Evolutionary conservation across 1,140 invertebrate species (phyloP), one percentile per base, ranked within the genome.

Genomic region (Cataglyphis hispanica): DNA sequence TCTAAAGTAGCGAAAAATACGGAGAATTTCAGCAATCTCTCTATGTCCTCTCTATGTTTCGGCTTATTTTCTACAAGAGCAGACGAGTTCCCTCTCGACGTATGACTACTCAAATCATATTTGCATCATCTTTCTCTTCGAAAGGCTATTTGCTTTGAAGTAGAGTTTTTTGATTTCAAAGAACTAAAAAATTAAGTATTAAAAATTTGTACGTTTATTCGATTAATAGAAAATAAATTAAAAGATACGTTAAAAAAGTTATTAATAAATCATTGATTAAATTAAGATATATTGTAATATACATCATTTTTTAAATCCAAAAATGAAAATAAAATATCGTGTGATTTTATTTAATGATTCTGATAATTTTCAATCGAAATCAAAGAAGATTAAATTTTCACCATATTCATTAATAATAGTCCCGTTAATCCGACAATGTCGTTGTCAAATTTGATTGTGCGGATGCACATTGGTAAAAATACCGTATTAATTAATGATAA

Each of bases 1-100:
- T 22, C 19, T 11, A 22, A 60, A 83, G 67, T 25, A 13, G 50
- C 13, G 67, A 74, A 74, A 81, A 83, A 83, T 69, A 83, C 8
- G 67, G n/a, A 60, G 67, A 72, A 83, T 83, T 72, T 83, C 78
- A 72, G 53, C 66, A 37, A 72, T 81, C 61, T 78, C 40, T 81
- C 27, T 60, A 43, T 10, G 22, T 43, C 13, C 61, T 31, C 27
- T 2, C 34, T 78, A 34, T 78, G 22, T 72, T 83, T 83, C 40
- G 40, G 25, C 67, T 83, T 72, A 83, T 83, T 83, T 72, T 60
- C 67, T 27, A 69, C 19, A 37, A 74, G 78, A 83, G 37, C 25
- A 27, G 67, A 83, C 56, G 27, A 67, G 37, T 43, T 80, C 5
- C 11, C 40, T 72, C 66, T 40, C 53, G 22, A 80, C 25, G 37